Evolutionary conservation across 2,888 invertebrate genomes (phyloP), one percentile per base, ranked within the genome.

Genomic region (Galerucella nymphaeae): DNA sequence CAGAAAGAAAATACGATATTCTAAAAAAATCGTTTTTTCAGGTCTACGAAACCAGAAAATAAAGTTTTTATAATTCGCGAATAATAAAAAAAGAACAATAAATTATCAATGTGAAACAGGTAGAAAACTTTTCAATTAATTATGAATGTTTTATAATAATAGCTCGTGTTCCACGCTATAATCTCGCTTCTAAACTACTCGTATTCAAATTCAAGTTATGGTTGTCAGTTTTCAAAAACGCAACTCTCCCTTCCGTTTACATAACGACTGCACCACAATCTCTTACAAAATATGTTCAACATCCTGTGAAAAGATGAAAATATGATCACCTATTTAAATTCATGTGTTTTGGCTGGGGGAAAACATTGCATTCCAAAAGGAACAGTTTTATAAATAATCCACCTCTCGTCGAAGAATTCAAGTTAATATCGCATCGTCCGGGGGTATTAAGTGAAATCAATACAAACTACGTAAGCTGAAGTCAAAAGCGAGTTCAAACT

Each of bases 191-290:
- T 70, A 72, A 69, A 64, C 71, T 69, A 71, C 65, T 64, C 69
- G 74, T 74, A 75, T 77, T 70, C 70, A 74, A 72, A 75, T 76
- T 70, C 67, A 77, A 76, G 75, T 72, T 72, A 73, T 75, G 77
- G 74, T 78, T 76, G 76, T 77, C 75, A 76, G 72, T 65, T 66
- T 57, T 63, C 45, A 70, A 75, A 76, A 76, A 75, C 63, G 69
- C 66, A 66, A 66, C 45, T 65, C 41, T 68, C 59, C 64, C 59
- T 50, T 69, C 71, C 61, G 65, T 74, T 71, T 67, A 68, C 70
- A 75, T 70, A 72, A 74, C 53, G 3, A 53, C 53, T 53, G 10
- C 11, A 53, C 53, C n/a, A 18, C 18, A 53, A 18, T 53, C 18
- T 9, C 18, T 2, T 53, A 9, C 16, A 53, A 53, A 16, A 53